Conservation (phyloP, 2,797 vertebrate genomes). For the Aulostomus chinensis region DNA sequence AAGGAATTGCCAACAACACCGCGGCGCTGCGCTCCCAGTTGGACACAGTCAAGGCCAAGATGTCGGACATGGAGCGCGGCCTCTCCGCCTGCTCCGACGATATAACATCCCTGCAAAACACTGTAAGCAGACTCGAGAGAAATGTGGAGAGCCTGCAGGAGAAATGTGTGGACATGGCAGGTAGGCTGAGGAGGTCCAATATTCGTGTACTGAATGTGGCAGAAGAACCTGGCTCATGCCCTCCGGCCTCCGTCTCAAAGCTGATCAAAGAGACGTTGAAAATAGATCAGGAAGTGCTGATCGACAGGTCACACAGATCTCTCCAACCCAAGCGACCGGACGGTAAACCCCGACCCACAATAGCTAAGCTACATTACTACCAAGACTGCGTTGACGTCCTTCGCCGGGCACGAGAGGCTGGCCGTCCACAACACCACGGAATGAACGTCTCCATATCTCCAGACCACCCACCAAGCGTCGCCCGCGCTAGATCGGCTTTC, state of each 20-base stretch:
- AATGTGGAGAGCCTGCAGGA: not conserved
- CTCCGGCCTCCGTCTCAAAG: not conserved
- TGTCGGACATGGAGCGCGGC: not conserved
- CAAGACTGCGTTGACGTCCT: not conserved
- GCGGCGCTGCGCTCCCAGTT: not conserved
- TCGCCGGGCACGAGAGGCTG: not conserved
- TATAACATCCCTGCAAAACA: not conserved
- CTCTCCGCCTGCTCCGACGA: not conserved
- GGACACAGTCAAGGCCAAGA: not conserved
- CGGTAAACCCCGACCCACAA: not conserved
- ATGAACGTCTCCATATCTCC: not conserved
- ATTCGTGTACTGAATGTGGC: not conserved
- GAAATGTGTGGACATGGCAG: not conserved
- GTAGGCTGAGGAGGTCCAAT: not conserved
- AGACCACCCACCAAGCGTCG: not conserved
- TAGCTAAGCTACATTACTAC: not conserved
- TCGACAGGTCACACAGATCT: not conserved
- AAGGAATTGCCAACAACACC: not conserved
- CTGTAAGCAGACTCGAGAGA: not conserved
- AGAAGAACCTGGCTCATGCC: not conserved
- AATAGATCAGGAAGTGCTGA: not conserved
- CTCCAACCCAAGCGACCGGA: not conserved
- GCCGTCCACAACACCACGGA: not conserved
- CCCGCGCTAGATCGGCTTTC: not conserved
- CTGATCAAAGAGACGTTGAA: not conserved